phyloP scores from a whole-genome alignment of 2,113 vertebrate species.

The Isurus oxyrinchus region DNA sequence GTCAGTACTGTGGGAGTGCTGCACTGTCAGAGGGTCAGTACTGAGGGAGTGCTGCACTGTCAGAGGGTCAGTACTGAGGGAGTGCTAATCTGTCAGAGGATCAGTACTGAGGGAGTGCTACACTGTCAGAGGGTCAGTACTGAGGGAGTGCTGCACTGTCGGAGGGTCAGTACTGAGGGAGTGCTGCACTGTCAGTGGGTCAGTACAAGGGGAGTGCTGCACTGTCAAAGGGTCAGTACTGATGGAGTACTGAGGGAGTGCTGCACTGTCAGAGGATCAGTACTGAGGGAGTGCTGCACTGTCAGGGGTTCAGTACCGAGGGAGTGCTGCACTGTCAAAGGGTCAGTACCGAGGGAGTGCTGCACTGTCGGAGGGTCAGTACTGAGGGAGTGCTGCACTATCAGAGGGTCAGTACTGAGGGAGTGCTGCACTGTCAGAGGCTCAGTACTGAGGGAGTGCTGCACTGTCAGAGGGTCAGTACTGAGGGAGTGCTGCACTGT shows the following conservation, averaged over 20 bases:
- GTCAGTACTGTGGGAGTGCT: not conserved
- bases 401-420: not conserved
- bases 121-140: not conserved
- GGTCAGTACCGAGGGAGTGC: not conserved
- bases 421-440: not conserved
- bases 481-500: not conserved
- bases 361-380: not conserved
- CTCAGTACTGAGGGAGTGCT: not conserved
- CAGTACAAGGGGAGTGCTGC: too few relatives aligned
- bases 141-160: not conserved
- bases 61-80: too few relatives aligned
- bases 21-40: not conserved
- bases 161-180: too few relatives aligned
- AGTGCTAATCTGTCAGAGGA: not conserved
- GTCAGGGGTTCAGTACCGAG: not conserved
- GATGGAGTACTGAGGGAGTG: not conserved
- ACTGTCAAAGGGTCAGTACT: too few relatives aligned
- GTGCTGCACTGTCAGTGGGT: not conserved
- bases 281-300: not conserved
- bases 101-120: not conserved
- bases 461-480: not conserved
- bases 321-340: not conserved
- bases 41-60: not conserved
- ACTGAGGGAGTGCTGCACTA: not conserved
- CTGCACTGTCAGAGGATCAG: not conserved